Conservation (phyloP, 2,888 invertebrate species). For the Cryptophagus acutangulus region DNA sequence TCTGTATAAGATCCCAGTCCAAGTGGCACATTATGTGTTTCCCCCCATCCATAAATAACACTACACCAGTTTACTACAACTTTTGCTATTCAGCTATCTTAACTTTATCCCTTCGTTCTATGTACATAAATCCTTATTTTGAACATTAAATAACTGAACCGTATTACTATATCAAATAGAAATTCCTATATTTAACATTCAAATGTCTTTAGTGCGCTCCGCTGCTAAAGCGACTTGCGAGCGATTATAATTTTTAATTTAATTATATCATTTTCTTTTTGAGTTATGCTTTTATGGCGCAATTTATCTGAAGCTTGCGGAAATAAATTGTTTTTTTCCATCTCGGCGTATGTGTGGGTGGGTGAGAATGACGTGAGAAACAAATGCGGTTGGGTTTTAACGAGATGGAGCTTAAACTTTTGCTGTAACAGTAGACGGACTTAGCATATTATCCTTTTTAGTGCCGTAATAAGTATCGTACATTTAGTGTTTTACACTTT, state of each 20-base stretch:
- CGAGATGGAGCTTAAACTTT: background rate
- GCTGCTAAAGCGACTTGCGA: too few species aligned
- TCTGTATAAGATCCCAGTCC: background rate
- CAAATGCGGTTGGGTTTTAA: slow-evolving; percentile 2
- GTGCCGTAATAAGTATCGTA: background rate
- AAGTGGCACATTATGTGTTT: slow-evolving; percentile 3
- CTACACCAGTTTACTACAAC: slow-evolving; percentile 3
- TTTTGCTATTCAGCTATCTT: slow-evolving; percentile 6
- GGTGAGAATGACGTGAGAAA: too few species aligned
- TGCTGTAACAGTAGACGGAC: too few species aligned
- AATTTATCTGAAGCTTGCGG: too few species aligned
- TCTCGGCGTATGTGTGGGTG: too few species aligned
- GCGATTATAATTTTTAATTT: too few species aligned
- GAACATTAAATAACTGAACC: slow-evolving; percentile 2
- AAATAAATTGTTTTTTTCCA: too few species aligned
- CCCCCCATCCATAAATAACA: slow-evolving; percentile 6
- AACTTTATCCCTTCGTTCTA: slow-evolving; percentile 6
- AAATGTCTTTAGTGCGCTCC: too few species aligned
- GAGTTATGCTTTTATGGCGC: too few species aligned
- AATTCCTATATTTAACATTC: background rate
- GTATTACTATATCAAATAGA: slow-evolving; percentile 1
- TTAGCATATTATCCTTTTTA: slow-evolving; percentile 2
- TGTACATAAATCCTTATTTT: slow-evolving; percentile 6
- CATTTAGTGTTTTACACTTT: background rate
- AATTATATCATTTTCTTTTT: too few species aligned